phyloP scores from a whole-genome alignment of 2,797 vertebrate species.

The Nasua narica region DNA sequence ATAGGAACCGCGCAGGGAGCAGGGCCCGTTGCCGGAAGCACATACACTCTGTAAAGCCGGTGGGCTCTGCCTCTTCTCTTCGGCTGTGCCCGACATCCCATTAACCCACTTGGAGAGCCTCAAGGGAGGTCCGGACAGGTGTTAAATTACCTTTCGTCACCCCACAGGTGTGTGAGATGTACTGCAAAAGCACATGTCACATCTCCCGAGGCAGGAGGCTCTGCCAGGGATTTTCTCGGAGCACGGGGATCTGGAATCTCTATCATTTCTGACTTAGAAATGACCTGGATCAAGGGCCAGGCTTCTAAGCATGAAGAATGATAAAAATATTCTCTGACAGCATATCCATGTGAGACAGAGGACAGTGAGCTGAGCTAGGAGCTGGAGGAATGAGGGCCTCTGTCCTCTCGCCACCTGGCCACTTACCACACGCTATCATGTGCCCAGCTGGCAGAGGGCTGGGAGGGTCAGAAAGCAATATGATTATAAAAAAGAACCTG shows the following conservation, averaged over 20 bases:
- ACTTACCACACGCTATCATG: not conserved
- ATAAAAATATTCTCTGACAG: conserved; percentile 66
- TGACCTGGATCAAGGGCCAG: conserved; percentile 61
- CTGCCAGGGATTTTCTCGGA: conserved; percentile 58
- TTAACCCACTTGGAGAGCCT: conserved; percentile 53
- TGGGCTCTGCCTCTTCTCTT: not conserved
- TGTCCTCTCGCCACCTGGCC: not conserved
- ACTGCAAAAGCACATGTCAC: conserved; percentile 59
- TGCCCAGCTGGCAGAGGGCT: not conserved
- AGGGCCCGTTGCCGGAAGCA: not conserved
- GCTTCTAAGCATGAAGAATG: conserved; percentile 56
- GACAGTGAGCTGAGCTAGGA: not conserved
- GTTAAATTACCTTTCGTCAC: conserved; percentile 71
- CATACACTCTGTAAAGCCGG: not conserved
- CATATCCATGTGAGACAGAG: not conserved
- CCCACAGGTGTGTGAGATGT: conserved; percentile 43
- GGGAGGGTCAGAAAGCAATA: not conserved
- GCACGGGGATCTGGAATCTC: conserved; percentile 27
- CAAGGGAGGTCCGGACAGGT: conserved; percentile 2
- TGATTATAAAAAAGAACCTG: conserved; percentile 41
- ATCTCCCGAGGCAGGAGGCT: not conserved
- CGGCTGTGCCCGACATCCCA: not conserved
- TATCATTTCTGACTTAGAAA: conserved; percentile 67
- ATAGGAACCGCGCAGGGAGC: not conserved
- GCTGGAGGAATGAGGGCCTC: conserved; percentile 17